Evolutionary conservation across 2,888 invertebrate genomes (phyloP).

Genomic region (Papilio gigon): DNA sequence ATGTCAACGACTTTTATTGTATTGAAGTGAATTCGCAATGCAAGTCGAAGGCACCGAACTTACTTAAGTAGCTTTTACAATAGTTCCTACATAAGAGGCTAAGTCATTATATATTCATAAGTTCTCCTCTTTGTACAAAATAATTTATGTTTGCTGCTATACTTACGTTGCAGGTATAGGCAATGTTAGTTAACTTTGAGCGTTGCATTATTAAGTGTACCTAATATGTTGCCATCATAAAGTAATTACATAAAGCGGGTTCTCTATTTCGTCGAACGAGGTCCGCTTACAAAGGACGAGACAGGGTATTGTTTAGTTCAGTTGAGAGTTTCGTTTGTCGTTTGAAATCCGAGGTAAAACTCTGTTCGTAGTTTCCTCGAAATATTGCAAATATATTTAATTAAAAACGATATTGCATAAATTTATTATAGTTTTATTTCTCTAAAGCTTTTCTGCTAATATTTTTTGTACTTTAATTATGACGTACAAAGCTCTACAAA

Average conservation of each 20-base stretch:
- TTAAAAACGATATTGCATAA: neutral
- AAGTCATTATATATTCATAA: too few species aligned
- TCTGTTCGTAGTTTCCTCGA: neutral
- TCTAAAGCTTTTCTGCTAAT: too few species aligned
- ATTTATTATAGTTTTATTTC: neutral
- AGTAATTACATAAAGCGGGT: conserved; percentile 9
- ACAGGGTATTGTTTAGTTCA: conserved; percentile 31
- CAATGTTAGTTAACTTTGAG: neutral
- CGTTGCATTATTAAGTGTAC: neutral
- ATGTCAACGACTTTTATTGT: too few species aligned
- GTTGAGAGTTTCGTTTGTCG: conserved; percentile 29
- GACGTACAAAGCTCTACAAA: too few species aligned
- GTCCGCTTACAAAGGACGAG: conserved; percentile 30
- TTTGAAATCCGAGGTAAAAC: conserved; percentile 20
- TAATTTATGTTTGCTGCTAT: too few species aligned
- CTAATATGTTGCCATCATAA: conserved; percentile 18
- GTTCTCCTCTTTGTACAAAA: too few species aligned
- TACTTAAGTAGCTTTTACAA: too few species aligned
- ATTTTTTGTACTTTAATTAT: too few species aligned
- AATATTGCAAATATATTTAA: conserved; percentile 14
- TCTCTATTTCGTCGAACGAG: conserved; percentile 3
- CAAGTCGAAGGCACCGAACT: too few species aligned
- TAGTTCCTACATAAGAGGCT: too few species aligned
- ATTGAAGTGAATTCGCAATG: too few species aligned
- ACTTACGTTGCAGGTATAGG: too few species aligned